Conservation (phyloP, 2,797 vertebrate genomes). For the Cyprinella venusta region DNA sequence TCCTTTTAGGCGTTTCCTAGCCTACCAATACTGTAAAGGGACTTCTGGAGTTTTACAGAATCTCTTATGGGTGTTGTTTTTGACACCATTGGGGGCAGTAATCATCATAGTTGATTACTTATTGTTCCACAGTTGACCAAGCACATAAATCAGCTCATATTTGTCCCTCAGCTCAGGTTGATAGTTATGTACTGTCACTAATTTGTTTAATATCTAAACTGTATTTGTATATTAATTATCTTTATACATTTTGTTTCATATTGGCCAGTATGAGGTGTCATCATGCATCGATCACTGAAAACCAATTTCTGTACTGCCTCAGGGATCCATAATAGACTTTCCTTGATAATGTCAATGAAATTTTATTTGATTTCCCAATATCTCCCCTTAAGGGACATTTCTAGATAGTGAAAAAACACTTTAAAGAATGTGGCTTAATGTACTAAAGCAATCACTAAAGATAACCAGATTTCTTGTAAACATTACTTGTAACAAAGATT, state of each 20-base stretch:
- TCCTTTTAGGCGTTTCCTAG: slow-evolving; percentile 3
- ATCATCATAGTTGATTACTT: background rate
- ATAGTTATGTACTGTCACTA: too few relatives aligned
- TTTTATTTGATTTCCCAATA: slow-evolving; percentile 25
- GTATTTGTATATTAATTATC: background rate
- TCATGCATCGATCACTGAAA: background rate
- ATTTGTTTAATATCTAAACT: background rate
- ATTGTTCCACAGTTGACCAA: background rate
- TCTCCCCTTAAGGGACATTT: slow-evolving; percentile 4
- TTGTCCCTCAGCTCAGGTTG: background rate
- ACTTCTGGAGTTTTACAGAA: background rate
- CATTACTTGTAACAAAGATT: background rate
- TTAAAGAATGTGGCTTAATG: background rate
- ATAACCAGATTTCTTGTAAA: background rate
- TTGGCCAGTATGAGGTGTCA: background rate
- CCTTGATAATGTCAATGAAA: background rate
- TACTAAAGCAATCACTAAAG: background rate
- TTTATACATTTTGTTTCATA: background rate
- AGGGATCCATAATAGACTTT: slow-evolving; percentile 6
- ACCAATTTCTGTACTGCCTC: background rate
- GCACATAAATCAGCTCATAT: background rate
- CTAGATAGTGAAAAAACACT: background rate
- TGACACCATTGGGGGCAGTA: background rate
- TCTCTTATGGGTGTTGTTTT: background rate
- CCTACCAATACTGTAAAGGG: background rate